These are phyloP conservation scores for Colostygia pectinataria DNA, from an alignment of 2,888 invertebrate genomes.

Conservation along the genomic window DNA sequence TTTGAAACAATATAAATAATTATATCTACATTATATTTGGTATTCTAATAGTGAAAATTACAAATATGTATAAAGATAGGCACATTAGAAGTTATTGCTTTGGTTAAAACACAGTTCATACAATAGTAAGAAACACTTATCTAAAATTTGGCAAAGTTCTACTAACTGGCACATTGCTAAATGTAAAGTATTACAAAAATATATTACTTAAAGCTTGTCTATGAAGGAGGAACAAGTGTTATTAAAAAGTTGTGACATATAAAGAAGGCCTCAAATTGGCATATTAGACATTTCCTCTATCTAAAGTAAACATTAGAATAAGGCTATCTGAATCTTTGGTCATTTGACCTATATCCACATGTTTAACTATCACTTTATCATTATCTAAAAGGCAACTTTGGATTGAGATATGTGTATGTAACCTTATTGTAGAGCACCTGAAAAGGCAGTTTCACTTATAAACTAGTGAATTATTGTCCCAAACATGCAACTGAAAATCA, in stretches of 20 bases:
- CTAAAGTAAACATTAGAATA: constrained; percentile 70
- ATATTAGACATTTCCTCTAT: constrained; percentile 55
- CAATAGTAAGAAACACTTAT: constrained; percentile 68
- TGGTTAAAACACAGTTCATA: constrained; percentile 78
- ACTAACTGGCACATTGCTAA: constrained; percentile 58
- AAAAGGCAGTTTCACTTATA: constrained; percentile 68
- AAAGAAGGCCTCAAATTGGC: constrained; percentile 64
- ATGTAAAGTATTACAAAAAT: constrained; percentile 68
- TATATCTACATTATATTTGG: constrained; percentile 67
- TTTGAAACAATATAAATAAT: constrained; percentile 18
- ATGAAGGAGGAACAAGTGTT: constrained; percentile 63
- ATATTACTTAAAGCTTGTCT: constrained; percentile 64
- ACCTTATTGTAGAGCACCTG: constrained; percentile 79
- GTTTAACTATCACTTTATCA: constrained; percentile 74
- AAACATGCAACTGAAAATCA: constrained; percentile 69
- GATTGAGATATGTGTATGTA: constrained; percentile 77
- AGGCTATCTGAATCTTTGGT: constrained; percentile 70
- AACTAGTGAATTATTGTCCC: constrained; percentile 56
- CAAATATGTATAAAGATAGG: constrained; percentile 70
- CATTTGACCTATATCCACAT: constrained; percentile 69
- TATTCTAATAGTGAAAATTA: constrained; percentile 57
- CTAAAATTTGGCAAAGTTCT: constrained; percentile 77
- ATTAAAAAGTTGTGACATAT: constrained; percentile 53
- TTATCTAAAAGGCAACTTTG: constrained; percentile 82
- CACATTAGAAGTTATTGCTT: constrained; percentile 79